Percentiles rank a stretch among this genome's conserved stretches.
phyloP scores from a whole-genome alignment of 2,113 vertebrate species.

The Paratilapia polleni region DNA sequence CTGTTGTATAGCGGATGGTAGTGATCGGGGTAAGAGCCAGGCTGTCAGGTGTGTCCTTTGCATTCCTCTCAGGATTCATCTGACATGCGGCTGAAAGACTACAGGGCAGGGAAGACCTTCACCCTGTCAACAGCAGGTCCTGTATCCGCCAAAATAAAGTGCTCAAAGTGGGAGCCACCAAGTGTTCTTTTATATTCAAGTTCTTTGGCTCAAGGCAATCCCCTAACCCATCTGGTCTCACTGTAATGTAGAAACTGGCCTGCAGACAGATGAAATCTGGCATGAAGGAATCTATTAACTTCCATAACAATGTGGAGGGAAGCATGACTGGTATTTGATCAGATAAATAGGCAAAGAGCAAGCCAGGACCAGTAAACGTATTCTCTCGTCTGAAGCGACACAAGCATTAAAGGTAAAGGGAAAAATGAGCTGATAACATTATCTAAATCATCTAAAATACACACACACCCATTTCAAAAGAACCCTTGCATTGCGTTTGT shows the following conservation, averaged over 20 bases:
- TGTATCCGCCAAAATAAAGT: slow-evolving; percentile 9
- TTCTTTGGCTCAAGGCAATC: background rate
- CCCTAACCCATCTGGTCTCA: background rate
- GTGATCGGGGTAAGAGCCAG: background rate
- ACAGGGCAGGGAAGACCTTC: slow-evolving; percentile 13
- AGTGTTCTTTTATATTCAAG: background rate
- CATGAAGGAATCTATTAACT: slow-evolving; percentile 5
- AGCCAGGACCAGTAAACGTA: background rate
- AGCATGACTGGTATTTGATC: slow-evolving; percentile 17
- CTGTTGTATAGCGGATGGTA: slow-evolving; percentile 25
- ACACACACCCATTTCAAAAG: background rate
- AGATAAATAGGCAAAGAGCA: slow-evolving; percentile 22
- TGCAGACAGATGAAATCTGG: background rate
- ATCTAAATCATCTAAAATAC: background rate
- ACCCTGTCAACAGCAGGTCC: slow-evolving; percentile 20
- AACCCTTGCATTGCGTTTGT: background rate
- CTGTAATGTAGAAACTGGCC: background rate
- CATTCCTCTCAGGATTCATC: slow-evolving; percentile 35
- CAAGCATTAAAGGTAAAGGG: background rate
- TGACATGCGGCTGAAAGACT: background rate
- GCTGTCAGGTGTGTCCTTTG: slow-evolving; percentile 58
- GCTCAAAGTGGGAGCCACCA: background rate
- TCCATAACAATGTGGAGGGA: background rate
- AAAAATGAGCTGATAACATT: background rate
- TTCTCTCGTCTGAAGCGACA: background rate